Conservation (phyloP, 1,140 invertebrate genomes). For the Artemia franciscana region DNA sequence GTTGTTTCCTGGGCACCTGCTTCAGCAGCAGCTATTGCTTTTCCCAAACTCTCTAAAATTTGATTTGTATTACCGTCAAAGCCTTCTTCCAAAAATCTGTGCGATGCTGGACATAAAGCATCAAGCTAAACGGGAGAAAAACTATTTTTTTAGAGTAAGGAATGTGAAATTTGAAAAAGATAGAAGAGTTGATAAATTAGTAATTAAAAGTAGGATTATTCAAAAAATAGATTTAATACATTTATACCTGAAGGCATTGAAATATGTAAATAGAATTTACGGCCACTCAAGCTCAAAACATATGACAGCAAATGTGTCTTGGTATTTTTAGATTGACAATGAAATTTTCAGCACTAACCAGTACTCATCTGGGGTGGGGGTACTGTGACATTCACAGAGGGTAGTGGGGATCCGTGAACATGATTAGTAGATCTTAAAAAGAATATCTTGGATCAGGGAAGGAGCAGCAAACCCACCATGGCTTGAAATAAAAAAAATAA, state of each 20-base stretch:
- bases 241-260: background rate
- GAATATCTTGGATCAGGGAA: too few relatives aligned
- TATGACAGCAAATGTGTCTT: too few relatives aligned
- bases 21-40: conserved; percentile 22
- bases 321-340: too few relatives aligned
- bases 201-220: conserved; percentile 7
- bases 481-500: too few relatives aligned
- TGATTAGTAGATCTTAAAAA: too few relatives aligned
- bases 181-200: conserved; percentile 7
- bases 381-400: too few relatives aligned
- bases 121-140: conserved; percentile 34
- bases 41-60: conserved; percentile 20
- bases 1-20: conserved; percentile 27
- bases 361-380: too few relatives aligned
- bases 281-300: too few relatives aligned
- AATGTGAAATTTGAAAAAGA: conserved; percentile 3
- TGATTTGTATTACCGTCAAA: conserved; percentile 12
- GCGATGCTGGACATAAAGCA: conserved; percentile 21
- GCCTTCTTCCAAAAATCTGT: conserved; percentile 14
- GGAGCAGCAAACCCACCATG: too few relatives aligned
- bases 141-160: too few relatives aligned
- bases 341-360: too few relatives aligned
- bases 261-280: background rate
- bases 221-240: background rate
- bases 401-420: too few relatives aligned